Evolutionary conservation across 2,797 vertebrate species (phyloP), one percentile per base, ranked within the genome.

Genomic region (Cirrhinus mrigala): DNA sequence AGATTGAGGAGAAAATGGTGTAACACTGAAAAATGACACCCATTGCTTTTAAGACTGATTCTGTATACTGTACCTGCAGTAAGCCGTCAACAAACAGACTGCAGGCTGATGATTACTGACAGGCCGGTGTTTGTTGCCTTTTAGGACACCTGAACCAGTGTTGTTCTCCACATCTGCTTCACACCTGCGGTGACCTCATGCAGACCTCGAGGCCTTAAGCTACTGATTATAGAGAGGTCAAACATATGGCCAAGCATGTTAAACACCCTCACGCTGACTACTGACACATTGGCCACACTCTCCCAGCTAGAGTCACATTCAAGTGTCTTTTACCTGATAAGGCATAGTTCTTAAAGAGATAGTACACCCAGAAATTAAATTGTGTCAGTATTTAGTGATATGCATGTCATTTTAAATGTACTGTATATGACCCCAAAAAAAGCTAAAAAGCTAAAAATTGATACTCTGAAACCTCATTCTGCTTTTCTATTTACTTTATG

Each of bases 231-330:
- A 74, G 33, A 50, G 80, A 86, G 85, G 81, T 78, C 83, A 77
- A 76, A 77, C 77, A 77, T 88, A 91, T 91, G 90, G 83, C 33
- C 74, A 60, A 48, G 52, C 75, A 69, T 85, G 77, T 85, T 85
- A 73, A 85, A 85, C 69, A 85, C 54, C 33, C 77, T 52, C 77
- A 79, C 6, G 44, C 77, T 80, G 74, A 77, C 60, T 44, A 92
- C 92, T 90, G 90, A 83, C 90, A 92, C 91, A 89, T 92, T 93
- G 90, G 90, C 85, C 85, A 37, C 24, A 33, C 89, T 93, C 91
- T 94, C 90, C 88, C 87, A 92, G 91, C 92, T 87, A 90, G 88
- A 90, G 90, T 91, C 90, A 70, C 50, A 78, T 69, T 68, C 74
- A 69, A 33, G 7, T 0, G 3, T 8, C 33, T 69, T 64, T 14